phyloP scores from a whole-genome alignment of 2,888 invertebrate species.

The Polydrusus pterygomalis region DNA sequence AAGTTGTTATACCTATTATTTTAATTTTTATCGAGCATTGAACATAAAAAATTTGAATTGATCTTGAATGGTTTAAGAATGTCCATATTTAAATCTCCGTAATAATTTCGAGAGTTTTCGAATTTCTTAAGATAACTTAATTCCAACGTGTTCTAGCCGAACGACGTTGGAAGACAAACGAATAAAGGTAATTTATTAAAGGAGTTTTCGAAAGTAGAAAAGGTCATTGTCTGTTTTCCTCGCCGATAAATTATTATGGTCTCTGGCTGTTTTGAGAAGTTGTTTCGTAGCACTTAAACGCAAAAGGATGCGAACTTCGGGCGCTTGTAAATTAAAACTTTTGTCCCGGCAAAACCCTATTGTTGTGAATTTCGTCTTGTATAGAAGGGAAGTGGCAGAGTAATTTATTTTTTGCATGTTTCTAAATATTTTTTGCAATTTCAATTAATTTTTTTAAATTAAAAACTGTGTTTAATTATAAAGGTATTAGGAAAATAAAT shows the following conservation, averaged over 20 bases:
- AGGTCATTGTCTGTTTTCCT: slow-evolving; percentile 24
- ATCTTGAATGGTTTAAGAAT: no score
- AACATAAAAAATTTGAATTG: no score
- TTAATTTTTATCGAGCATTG: background rate
- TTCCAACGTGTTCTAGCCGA: background rate
- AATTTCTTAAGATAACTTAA: slow-evolving; percentile 5
- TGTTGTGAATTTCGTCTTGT: slow-evolving; percentile 35
- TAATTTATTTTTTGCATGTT: slow-evolving; percentile 16
- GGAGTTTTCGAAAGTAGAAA: slow-evolving; percentile 7
- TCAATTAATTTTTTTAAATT: background rate
- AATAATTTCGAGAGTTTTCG: background rate
- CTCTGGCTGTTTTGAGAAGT: slow-evolving; percentile 34
- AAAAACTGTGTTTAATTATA: background rate
- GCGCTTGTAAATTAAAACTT: slow-evolving; percentile 43
- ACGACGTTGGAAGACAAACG: slow-evolving; percentile 23
- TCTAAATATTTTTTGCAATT: background rate
- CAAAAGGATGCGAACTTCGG: slow-evolving; percentile 39
- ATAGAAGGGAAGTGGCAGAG: slow-evolving; percentile 15
- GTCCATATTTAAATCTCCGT: slow-evolving; percentile 6
- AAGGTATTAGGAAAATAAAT: background rate
- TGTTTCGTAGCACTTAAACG: slow-evolving; percentile 35
- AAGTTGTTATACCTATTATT: no score
- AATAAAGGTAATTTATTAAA: slow-evolving; percentile 25
- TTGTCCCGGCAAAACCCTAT: slow-evolving; percentile 34
- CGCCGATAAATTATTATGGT: slow-evolving; percentile 25